A percentile compares a stretch with the other conserved stretches of the same genome.
These are phyloP conservation scores for Carollia perspicillata DNA, from an alignment of 2,113 vertebrate species.

Conservation along the genomic window DNA sequence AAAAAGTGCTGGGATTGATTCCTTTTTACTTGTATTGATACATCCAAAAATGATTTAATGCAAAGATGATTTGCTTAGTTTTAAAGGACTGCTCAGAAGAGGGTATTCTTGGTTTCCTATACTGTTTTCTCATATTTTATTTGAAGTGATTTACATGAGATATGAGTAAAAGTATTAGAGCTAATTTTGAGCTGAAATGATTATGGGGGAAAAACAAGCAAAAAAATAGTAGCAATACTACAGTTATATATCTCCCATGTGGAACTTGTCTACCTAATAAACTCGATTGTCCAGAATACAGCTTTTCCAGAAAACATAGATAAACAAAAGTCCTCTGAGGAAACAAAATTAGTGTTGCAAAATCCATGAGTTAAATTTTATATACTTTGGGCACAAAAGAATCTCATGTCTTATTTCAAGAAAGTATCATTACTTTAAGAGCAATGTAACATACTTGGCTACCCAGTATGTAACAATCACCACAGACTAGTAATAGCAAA, in stretches of 20 bases:
- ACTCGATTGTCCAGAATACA: neutral
- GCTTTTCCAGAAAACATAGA: neutral
- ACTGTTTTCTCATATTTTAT: neutral
- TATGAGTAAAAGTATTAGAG: constrained; percentile 5
- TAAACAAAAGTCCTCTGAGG: neutral
- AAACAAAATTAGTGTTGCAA: neutral
- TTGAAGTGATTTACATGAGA: neutral
- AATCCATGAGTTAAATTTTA: neutral
- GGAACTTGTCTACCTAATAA: neutral
- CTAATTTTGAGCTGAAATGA: neutral
- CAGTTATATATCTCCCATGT: neutral
- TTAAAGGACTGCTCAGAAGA: neutral
- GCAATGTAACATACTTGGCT: neutral
- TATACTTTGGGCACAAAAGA: neutral
- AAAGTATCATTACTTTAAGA: neutral
- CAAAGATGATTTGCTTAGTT: neutral
- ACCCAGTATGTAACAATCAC: neutral
- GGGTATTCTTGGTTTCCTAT: neutral
- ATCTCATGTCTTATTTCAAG: neutral
- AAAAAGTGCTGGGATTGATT: neutral
- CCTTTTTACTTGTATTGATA: neutral
- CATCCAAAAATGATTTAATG: neutral
- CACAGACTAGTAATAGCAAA: neutral
- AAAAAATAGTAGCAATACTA: neutral
- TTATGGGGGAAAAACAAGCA: neutral